A percentile compares a stretch with the other conserved stretches of the same genome.
These are phyloP conservation scores for Dolichomitus sp. DNA, from an alignment of 2,888 invertebrate genomes.

Conservation along the genomic window DNA sequence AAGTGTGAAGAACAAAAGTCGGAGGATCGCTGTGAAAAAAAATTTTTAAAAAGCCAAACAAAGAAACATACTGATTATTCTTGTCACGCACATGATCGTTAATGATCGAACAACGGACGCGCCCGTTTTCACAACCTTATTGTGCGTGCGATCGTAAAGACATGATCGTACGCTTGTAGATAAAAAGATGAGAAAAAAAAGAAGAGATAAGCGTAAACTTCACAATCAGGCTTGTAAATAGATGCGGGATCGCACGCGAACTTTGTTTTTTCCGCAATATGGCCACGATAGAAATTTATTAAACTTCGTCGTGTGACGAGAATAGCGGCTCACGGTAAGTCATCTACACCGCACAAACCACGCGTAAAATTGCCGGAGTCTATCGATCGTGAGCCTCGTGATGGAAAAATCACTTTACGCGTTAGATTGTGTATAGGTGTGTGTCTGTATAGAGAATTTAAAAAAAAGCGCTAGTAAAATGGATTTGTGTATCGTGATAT, in stretches of 20 bases:
- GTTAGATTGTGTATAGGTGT: slow-evolving; percentile 49
- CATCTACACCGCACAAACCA: slow-evolving; percentile 23
- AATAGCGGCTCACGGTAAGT: slow-evolving; percentile 30
- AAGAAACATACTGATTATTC: slow-evolving; percentile 28
- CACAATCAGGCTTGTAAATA: slow-evolving; percentile 61
- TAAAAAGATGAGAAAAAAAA: slow-evolving; percentile 29
- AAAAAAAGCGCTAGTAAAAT: slow-evolving; percentile 19
- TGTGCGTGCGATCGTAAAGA: slow-evolving; percentile 33
- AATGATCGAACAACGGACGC: slow-evolving; percentile 10
- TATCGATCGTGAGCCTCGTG: slow-evolving; percentile 45
- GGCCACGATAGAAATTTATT: slow-evolving; percentile 4
- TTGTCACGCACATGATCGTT: slow-evolving; percentile 24
- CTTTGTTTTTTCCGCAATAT: slow-evolving; percentile 29
- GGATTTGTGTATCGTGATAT: slow-evolving; percentile 51
- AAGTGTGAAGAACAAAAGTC: neutral
- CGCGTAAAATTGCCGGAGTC: slow-evolving; percentile 19
- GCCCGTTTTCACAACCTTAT: slow-evolving; percentile 37
- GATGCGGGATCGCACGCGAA: slow-evolving; percentile 25
- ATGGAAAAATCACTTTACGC: slow-evolving; percentile 37
- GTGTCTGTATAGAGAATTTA: slow-evolving; percentile 51
- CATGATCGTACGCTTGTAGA: slow-evolving; percentile 55
- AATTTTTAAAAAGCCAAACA: slow-evolving; percentile 19
- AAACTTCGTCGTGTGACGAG: slow-evolving; percentile 23
- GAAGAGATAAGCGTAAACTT: slow-evolving; percentile 33
- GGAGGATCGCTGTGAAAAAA: slow-evolving; percentile 1